phyloP scores from a whole-genome alignment of 2,113 vertebrate species.

The Microcebus murinus region DNA sequence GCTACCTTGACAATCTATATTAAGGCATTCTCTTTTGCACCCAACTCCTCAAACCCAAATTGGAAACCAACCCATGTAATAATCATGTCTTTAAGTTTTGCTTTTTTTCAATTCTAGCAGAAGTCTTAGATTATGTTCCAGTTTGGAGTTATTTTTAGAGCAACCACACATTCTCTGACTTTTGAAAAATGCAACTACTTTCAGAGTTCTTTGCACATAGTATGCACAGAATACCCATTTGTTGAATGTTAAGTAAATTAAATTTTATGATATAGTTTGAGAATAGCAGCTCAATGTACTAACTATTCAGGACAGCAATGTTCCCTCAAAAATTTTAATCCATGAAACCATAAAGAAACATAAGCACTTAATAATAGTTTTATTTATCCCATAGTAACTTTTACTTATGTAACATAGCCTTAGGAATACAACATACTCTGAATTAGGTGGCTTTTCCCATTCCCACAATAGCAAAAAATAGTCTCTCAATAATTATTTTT shows the following conservation, averaged over 20 bases:
- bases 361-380: neutral
- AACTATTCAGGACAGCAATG: neutral
- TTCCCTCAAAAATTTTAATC: neutral
- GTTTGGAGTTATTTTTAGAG: slow-evolving; percentile 37
- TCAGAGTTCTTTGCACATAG: slow-evolving; percentile 1
- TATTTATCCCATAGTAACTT: neutral
- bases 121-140: slow-evolving; percentile 35
- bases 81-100: neutral
- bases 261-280: neutral
- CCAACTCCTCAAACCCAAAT: neutral
- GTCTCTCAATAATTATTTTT: slow-evolving; percentile 49
- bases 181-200: slow-evolving; percentile 29
- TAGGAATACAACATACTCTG: neutral
- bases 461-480: neutral
- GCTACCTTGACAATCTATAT: neutral
- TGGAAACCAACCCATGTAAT: neutral
- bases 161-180: neutral
- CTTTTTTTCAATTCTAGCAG: neutral
- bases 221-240: neutral
- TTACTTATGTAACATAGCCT: neutral
- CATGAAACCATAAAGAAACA: neutral
- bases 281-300: neutral
- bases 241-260: neutral
- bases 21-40: neutral
- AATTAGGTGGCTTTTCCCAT: neutral